These are phyloP conservation scores for Pediacus dermestoides DNA, from an alignment of 2,888 invertebrate genomes.

Conservation along the genomic window DNA sequence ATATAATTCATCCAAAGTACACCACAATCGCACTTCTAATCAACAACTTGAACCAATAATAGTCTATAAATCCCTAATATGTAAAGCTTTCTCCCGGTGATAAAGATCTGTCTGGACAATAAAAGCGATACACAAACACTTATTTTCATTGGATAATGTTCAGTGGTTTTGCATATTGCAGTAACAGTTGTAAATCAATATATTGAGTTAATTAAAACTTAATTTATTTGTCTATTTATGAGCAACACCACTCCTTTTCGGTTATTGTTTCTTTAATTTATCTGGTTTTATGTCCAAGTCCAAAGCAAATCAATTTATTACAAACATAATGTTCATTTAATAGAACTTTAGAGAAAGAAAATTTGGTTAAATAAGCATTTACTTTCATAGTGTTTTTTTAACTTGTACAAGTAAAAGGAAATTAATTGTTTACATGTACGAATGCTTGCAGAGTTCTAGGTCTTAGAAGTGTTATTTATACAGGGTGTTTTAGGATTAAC, in stretches of 20 bases:
- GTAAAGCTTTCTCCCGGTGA: constrained; percentile 41
- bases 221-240: constrained; percentile 28
- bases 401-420: too few species aligned
- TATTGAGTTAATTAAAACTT: constrained; percentile 28
- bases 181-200: constrained; percentile 23
- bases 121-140: constrained; percentile 34
- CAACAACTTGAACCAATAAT: constrained; percentile 38
- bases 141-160: constrained; percentile 28
- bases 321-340: too few species aligned
- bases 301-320: too few species aligned
- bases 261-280: constrained; percentile 18
- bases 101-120: constrained; percentile 32
- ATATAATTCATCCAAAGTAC: constrained; percentile 30
- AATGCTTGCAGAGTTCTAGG: too few species aligned
- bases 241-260: constrained; percentile 22
- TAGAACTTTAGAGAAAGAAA: too few species aligned
- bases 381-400: too few species aligned
- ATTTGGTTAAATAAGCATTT: too few species aligned
- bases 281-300: too few species aligned
- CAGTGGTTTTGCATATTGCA: constrained; percentile 19
- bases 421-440: too few species aligned
- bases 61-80: constrained; percentile 45
- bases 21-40: constrained; percentile 34
- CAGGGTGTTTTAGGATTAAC: too few species aligned
- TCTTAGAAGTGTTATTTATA: too few species aligned